Evolutionary conservation across 2,797 vertebrate genomes (phyloP), one percentile per base, ranked within the genome.

Genomic region (Sebastes kiyomatsui): DNA sequence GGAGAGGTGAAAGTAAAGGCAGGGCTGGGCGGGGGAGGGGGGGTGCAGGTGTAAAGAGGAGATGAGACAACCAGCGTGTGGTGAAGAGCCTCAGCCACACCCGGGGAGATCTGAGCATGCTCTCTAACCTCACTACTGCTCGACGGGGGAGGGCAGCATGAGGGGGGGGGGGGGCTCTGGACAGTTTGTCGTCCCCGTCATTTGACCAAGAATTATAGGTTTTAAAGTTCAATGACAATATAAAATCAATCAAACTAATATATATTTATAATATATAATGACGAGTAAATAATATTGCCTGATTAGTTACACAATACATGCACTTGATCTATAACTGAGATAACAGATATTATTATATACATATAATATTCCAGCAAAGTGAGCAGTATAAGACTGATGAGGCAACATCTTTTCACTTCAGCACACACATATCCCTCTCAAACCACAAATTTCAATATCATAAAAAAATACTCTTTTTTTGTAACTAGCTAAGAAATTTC

Each of bases 291-390:
- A 38, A 38, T 38, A 38, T 38, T 38, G 35, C 13, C 35, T 38
- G 35, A 38, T 38, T 14, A 38, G 35, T 38, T 38, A 38, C 35
- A 38, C 35, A 38, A 14, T 38, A 0, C 1, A 38, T 38, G 0
- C 46, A 69, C 74, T 66, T 72, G 67, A 86, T 82, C 68, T 61
- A 22, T 67, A 30, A 33, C 5, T 52, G 61, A 67, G 38, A 67
- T 71, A 25, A 77, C 64, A 46, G 59, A 77, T 60, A 54, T 38
- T 38, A 38, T 38, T 38, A 38, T 38, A 38, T 27, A 38, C 0
- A 38, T 13, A 38, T 38, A 38, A 38, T 38, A 38, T 38, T 38
- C 5, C 35, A 0, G 35, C 35, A 38, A 38, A 38, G 5, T 38
- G 42, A 28, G 18, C 16, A 30, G 20, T 20, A 14, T 56, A 35